Evolutionary conservation across 2,113 vertebrate species (phyloP).

Genomic region (Channa argus): DNA sequence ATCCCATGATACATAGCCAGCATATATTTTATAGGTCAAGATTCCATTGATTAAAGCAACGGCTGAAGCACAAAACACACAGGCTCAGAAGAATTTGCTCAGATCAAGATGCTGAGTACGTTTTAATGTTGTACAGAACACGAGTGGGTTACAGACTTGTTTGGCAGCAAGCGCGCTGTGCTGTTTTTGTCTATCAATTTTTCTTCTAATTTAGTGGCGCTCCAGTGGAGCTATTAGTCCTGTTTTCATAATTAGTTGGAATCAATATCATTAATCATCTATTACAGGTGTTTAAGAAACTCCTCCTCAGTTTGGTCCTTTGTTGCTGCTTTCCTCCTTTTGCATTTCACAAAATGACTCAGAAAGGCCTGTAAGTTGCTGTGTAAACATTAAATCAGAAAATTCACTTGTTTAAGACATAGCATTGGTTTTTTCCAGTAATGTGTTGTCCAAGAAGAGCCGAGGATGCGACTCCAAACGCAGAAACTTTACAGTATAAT

Average conservation of each 20-base stretch:
- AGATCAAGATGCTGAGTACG: not conserved
- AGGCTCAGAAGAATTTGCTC: not conserved
- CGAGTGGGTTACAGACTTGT: slow-evolving; percentile 12
- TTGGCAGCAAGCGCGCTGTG: slow-evolving; percentile 12
- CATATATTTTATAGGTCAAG: slow-evolving; percentile 31
- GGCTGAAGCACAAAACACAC: slow-evolving; percentile 8
- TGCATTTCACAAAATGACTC: not conserved
- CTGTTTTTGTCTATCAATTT: slow-evolving; percentile 43
- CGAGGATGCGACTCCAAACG: no score
- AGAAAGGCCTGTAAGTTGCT: not conserved
- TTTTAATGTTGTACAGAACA: not conserved
- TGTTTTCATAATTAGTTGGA: slow-evolving; percentile 61
- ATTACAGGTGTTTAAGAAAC: slow-evolving; percentile 54
- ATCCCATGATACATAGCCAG: slow-evolving; percentile 1
- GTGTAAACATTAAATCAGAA: not conserved
- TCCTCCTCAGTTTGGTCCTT: slow-evolving; percentile 45
- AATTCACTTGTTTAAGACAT: not conserved
- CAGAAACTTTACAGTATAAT: no score
- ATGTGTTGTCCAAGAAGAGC: no score
- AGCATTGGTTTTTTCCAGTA: no score
- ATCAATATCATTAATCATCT: slow-evolving; percentile 72
- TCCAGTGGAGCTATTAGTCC: slow-evolving; percentile 54
- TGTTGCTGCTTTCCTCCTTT: slow-evolving; percentile 10
- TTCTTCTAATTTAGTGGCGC: slow-evolving; percentile 32
- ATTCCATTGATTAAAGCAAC: slow-evolving; percentile 31